Conservation (phyloP, 2,113 vertebrate genomes). For the Ptyas mucosa region DNA sequence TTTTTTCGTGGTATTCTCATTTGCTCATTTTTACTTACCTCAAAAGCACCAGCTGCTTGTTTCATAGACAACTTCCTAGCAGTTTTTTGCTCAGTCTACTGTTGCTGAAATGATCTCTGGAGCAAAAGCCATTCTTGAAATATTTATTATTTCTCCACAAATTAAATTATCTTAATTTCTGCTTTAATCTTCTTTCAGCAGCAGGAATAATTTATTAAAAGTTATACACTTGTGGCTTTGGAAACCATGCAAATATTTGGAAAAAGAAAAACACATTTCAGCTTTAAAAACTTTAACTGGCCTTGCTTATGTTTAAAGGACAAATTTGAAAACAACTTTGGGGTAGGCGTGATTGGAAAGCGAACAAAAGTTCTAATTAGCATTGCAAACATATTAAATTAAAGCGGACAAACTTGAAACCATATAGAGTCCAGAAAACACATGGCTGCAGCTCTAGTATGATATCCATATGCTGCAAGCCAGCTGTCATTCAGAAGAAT, state of each 20-base stretch:
- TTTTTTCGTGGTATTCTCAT: background rate
- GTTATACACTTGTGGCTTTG: constrained; percentile 5
- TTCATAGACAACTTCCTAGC: background rate
- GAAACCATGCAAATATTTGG: background rate
- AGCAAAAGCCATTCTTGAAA: background rate
- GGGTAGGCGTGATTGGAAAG: background rate
- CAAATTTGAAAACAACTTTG: background rate
- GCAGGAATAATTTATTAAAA: background rate
- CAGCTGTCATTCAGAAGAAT: background rate
- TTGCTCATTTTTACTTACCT: background rate
- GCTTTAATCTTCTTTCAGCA: background rate
- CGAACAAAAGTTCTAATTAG: background rate
- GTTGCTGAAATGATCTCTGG: background rate
- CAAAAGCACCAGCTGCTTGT: background rate
- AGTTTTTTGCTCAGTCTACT: background rate
- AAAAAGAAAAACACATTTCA: background rate
- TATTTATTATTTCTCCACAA: background rate
- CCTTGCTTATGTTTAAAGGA: background rate
- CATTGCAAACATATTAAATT: background rate
- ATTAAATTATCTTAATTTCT: constrained; percentile 5
- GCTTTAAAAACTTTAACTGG: background rate
- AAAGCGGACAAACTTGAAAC: background rate
- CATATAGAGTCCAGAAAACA: background rate
- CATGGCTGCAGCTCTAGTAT: background rate
- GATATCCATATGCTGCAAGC: background rate